These are phyloP conservation scores for Semotilus atromaculatus DNA, from an alignment of 2,797 vertebrate species.

Conservation along the genomic window DNA sequence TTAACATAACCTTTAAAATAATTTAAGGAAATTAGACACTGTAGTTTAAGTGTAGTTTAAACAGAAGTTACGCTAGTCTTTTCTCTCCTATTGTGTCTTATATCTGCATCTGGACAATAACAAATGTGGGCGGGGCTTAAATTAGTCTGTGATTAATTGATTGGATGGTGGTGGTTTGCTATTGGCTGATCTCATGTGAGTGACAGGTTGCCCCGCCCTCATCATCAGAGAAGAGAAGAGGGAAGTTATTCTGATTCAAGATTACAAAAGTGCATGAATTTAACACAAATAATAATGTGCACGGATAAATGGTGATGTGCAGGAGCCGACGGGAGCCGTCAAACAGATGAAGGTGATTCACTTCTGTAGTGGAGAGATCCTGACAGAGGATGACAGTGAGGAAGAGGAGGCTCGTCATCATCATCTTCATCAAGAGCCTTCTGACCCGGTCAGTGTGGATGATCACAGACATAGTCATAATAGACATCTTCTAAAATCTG, in stretches of 20 bases:
- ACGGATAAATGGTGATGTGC: neutral
- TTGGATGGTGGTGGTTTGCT: neutral
- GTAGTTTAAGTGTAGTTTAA: no score
- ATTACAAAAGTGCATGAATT: neutral
- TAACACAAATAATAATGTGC: neutral
- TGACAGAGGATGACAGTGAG: constrained; percentile 75
- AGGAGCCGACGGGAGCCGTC: neutral
- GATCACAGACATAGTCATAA: neutral
- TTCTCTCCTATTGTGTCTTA: neutral
- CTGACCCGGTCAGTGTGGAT: constrained; percentile 60
- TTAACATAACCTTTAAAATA: no score
- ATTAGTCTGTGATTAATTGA: neutral
- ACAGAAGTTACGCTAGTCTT: neutral
- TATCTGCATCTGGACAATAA: neutral
- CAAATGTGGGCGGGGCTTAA: neutral
- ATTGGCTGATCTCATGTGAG: neutral
- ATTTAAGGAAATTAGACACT: no score
- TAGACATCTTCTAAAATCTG: neutral
- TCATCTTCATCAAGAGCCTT: constrained; percentile 45
- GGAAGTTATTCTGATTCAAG: neutral
- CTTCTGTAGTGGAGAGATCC: constrained; percentile 80
- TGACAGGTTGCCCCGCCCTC: neutral
- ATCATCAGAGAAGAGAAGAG: neutral
- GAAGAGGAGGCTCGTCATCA: constrained; percentile 68
- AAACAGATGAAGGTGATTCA: constrained; percentile 74